These are phyloP conservation scores for Lepisosteus osseus DNA, from an alignment of 2,113 vertebrate species.

Conservation along the genomic window DNA sequence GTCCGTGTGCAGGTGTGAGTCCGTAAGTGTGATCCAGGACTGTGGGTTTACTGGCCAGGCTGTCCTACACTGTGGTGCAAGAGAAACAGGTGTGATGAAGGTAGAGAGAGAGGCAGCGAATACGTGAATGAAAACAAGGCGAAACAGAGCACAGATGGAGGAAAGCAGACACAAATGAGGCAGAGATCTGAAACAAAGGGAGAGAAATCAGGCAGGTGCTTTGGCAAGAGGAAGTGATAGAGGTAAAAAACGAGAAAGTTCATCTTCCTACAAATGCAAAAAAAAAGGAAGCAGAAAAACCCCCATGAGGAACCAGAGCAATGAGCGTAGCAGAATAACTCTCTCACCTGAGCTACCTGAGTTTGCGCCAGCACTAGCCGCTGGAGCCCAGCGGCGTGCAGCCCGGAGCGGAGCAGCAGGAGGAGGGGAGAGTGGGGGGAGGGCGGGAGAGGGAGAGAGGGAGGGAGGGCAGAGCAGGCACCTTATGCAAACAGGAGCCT, in stretches of 20 bases:
- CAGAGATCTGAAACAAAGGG: background rate
- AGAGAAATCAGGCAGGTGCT: background rate
- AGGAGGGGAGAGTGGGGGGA: conserved; percentile 1
- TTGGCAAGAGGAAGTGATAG: conserved; percentile 11
- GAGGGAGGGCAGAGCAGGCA: background rate
- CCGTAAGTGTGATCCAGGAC: too few relatives aligned
- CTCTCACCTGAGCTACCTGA: too few relatives aligned
- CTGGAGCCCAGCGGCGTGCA: too few relatives aligned
- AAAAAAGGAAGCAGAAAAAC: background rate
- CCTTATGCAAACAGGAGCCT: conserved; percentile 9
- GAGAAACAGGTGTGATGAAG: background rate
- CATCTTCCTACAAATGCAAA: background rate
- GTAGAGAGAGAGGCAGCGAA: background rate
- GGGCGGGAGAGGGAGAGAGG: conserved; percentile 18
- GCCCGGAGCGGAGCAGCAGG: too few relatives aligned
- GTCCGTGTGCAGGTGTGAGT: too few relatives aligned
- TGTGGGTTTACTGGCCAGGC: too few relatives aligned
- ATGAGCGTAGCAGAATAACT: too few relatives aligned
- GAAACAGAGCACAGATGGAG: conserved; percentile 35
- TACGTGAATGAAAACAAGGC: conserved; percentile 24
- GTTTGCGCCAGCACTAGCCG: too few relatives aligned
- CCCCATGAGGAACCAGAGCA: too few relatives aligned
- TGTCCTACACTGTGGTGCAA: background rate
- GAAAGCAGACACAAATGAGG: conserved; percentile 14
- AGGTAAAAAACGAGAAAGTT: conserved; percentile 21